Percentiles rank a stretch among this genome's conserved stretches.
These are phyloP conservation scores for Ctenodactylus gundi DNA, from an alignment of 2,113 vertebrate genomes.

Conservation along the genomic window DNA sequence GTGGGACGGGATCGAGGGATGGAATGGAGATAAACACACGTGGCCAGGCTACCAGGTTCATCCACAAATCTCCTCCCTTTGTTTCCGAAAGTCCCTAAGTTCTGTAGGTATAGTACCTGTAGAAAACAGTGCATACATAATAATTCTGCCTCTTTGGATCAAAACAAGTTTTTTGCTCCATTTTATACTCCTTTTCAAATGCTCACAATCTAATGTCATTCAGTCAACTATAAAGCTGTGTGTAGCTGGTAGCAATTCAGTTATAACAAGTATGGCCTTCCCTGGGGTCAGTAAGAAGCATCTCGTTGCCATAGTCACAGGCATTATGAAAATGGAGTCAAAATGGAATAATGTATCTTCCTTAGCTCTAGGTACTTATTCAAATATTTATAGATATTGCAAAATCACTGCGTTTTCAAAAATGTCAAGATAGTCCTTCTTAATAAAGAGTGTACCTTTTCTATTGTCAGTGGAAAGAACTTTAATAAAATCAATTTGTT, in stretches of 20 bases:
- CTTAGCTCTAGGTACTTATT: slow-evolving; percentile 19
- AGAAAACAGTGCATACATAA: not conserved
- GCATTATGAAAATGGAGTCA: slow-evolving; percentile 44
- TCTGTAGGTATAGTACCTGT: not conserved
- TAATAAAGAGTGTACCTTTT: slow-evolving; percentile 14
- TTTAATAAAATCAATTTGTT: slow-evolving; percentile 32
- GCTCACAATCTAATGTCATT: not conserved
- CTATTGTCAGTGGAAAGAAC: not conserved
- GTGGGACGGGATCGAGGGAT: not conserved
- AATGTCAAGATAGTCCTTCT: not conserved
- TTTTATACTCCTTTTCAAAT: slow-evolving; percentile 24
- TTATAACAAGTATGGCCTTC: slow-evolving; percentile 24
- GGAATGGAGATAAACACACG: not conserved
- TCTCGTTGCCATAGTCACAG: slow-evolving; percentile 67
- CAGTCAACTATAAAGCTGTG: slow-evolving; percentile 2
- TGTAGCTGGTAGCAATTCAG: slow-evolving; percentile 47
- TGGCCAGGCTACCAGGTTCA: not conserved
- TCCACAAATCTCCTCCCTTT: slow-evolving; percentile 26
- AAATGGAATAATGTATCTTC: slow-evolving; percentile 13
- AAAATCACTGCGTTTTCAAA: not conserved
- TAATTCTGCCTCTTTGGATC: not conserved
- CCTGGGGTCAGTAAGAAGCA: slow-evolving; percentile 5
- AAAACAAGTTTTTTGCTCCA: slow-evolving; percentile 31
- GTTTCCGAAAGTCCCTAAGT: slow-evolving; percentile 37
- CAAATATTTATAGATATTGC: slow-evolving; percentile 5